Conservation (phyloP, 2,113 vertebrate genomes). For the Heterochromis multidens region DNA sequence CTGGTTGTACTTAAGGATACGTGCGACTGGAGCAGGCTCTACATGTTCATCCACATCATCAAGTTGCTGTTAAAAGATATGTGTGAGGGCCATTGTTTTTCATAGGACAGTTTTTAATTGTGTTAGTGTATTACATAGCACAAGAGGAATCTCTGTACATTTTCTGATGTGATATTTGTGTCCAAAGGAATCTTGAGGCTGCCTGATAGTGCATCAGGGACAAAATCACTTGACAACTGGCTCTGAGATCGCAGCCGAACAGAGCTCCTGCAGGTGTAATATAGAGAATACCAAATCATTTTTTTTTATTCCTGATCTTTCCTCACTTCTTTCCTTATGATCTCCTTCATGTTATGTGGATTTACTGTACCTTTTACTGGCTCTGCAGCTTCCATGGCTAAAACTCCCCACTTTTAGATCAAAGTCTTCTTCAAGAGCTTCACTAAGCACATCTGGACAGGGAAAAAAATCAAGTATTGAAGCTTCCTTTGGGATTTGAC, state of each 20-base stretch:
- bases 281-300: neutral
- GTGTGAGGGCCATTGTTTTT: neutral
- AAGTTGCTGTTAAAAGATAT: slow-evolving; percentile 18
- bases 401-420: slow-evolving; percentile 36
- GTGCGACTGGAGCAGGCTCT: slow-evolving; percentile 64
- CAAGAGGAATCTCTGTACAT: slow-evolving; percentile 23
- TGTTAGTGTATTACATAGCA: neutral
- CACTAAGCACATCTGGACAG: slow-evolving; percentile 34
- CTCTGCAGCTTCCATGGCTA: slow-evolving; percentile 46
- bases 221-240: slow-evolving; percentile 37
- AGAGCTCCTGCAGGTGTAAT: slow-evolving; percentile 54
- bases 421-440: slow-evolving; percentile 21
- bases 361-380: slow-evolving; percentile 61
- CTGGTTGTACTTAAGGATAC: slow-evolving; percentile 77
- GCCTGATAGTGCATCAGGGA: slow-evolving; percentile 45
- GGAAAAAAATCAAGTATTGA: neutral
- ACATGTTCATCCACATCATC: slow-evolving; percentile 18
- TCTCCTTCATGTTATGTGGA: neutral
- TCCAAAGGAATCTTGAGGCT: slow-evolving; percentile 16
- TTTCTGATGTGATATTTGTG: neutral
- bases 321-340: neutral
- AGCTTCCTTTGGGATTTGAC: neutral
- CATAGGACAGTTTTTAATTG: neutral
- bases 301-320: neutral
- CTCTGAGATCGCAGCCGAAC: slow-evolving; percentile 61